These are phyloP conservation scores for Gonocerus acuteangulatus DNA, from an alignment of 2,888 invertebrate genomes.

Conservation along the genomic window DNA sequence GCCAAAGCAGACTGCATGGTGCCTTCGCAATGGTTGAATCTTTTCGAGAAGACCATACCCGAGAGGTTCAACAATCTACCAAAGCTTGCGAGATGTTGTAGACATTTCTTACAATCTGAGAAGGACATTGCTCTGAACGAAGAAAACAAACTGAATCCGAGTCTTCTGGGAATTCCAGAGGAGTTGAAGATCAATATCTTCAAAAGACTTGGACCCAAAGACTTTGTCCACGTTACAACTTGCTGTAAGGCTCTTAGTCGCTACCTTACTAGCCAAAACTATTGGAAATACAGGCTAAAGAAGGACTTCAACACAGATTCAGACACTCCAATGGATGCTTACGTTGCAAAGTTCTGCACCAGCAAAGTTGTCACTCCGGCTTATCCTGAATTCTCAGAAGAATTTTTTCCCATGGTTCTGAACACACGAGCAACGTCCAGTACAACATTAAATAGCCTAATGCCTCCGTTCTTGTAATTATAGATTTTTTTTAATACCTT, in stretches of 20 bases:
- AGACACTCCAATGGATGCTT: background rate
- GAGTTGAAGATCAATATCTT: background rate
- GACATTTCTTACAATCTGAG: constrained; percentile 8
- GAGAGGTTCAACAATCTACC: constrained; percentile 12
- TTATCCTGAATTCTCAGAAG: constrained; percentile 2
- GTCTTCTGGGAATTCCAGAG: constrained; percentile 3
- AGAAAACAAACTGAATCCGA: background rate
- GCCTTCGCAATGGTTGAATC: constrained; percentile 1
- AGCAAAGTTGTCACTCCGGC: background rate
- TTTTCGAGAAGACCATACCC: background rate
- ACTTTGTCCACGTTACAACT: constrained; percentile 4
- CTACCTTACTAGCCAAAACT: background rate
- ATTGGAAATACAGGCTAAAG: constrained; percentile 6
- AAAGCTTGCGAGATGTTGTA: background rate
- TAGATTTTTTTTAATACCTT: too few species aligned
- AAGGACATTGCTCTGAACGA: constrained; percentile 2
- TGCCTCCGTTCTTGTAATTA: background rate
- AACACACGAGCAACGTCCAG: constrained; percentile 2
- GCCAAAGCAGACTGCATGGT: background rate
- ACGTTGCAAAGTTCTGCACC: constrained; percentile 1
- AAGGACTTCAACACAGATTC: constrained; percentile 6
- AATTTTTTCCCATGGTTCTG: background rate
- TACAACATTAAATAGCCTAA: background rate
- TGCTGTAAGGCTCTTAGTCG: background rate
- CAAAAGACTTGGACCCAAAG: background rate